Conservation (phyloP, 2,113 vertebrate genomes). For the Merops nubicus region DNA sequence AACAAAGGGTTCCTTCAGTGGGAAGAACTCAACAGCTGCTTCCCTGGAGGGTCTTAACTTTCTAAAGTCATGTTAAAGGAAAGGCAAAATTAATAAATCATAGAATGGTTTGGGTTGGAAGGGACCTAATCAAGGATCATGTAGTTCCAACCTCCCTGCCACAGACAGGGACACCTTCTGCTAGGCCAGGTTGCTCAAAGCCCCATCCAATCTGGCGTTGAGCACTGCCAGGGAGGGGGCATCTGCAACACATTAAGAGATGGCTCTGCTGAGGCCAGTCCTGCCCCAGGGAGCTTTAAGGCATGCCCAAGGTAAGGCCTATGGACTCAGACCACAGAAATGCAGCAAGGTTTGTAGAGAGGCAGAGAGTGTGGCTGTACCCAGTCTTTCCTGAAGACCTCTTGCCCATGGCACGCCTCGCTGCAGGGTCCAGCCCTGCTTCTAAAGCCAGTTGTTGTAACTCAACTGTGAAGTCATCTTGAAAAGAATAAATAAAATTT, state of each 20-base stretch:
- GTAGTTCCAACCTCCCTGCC: neutral
- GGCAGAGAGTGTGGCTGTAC: neutral
- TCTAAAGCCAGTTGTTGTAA: neutral
- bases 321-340: neutral
- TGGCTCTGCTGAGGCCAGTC: neutral
- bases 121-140: neutral
- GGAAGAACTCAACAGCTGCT: neutral
- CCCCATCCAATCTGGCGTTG: neutral
- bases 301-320: neutral
- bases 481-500: neutral
- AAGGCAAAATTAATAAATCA: neutral
- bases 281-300: neutral
- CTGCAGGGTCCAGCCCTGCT: neutral
- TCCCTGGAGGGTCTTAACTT: neutral
- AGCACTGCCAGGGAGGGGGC: neutral
- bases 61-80: neutral
- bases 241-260: neutral
- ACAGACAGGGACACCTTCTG: neutral
- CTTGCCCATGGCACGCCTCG: rapidly evolving
- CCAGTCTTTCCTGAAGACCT: too few relatives aligned
- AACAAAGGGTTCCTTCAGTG: neutral
- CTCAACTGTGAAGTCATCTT: neutral
- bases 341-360: neutral
- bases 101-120: neutral
- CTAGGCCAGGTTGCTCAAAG: neutral